Percentiles rank a stretch among this genome's conserved stretches.
Evolutionary conservation across 2,888 invertebrate species (phyloP).

Genomic region (Cephus spinipes): DNA sequence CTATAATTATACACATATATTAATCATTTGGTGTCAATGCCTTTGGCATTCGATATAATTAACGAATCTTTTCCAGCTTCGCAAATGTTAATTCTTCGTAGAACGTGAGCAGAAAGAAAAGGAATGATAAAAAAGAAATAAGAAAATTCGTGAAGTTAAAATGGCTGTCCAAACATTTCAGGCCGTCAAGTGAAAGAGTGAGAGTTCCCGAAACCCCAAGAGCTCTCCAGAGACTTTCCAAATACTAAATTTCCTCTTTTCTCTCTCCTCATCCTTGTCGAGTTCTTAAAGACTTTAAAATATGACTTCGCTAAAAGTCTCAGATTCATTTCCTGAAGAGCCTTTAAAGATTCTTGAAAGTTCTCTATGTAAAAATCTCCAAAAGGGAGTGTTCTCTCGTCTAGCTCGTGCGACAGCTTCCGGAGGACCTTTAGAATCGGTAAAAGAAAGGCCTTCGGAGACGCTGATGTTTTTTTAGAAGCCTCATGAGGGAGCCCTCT

Average conservation of each 20-base stretch:
- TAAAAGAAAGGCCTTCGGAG: neutral
- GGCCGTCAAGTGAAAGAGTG: neutral
- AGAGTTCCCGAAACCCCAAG: neutral
- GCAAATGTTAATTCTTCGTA: neutral
- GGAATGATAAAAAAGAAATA: neutral
- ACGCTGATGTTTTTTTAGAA: neutral
- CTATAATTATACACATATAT: constrained; percentile 9
- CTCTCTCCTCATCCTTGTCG: neutral
- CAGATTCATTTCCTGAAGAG: neutral
- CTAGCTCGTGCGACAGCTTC: neutral
- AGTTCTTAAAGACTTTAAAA: neutral
- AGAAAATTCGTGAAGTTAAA: neutral
- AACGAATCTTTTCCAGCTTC: constrained; percentile 1
- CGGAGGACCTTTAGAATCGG: neutral
- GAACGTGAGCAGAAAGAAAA: neutral
- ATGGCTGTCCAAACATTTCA: neutral
- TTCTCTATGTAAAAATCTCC: neutral
- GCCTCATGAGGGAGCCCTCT: neutral
- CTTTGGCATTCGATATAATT: constrained; percentile 20
- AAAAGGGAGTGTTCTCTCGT: neutral
- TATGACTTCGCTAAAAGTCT: neutral
- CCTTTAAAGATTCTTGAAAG: neutral
- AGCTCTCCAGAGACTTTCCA: neutral
- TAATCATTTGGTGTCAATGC: constrained; percentile 21
- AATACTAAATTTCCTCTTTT: neutral